Conservation (phyloP, 2,113 vertebrate species). For the Coregonus clupeaformis region DNA sequence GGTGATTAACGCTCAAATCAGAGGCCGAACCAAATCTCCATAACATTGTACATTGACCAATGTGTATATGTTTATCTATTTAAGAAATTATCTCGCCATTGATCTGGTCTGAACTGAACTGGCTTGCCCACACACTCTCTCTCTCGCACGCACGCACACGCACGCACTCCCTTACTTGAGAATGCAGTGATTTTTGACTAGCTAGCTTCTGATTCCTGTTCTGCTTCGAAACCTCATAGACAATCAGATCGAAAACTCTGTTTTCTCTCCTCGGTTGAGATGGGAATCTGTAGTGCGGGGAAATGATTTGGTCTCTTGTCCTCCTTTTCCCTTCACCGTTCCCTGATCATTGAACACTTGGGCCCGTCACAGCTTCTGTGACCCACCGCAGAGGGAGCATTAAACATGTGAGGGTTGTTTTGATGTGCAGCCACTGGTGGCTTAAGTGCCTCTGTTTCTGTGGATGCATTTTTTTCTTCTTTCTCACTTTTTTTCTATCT, state of each 20-base stretch:
- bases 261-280: slow-evolving; percentile 2
- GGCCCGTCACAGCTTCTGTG: not conserved
- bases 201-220: not conserved
- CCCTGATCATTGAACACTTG: not conserved
- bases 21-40: not conserved
- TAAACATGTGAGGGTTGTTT: slow-evolving; percentile 2
- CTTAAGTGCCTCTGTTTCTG: not conserved
- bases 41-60: too few relatives aligned
- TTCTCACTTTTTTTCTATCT: not conserved
- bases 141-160: not conserved
- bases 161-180: not conserved
- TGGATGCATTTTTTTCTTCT: not conserved
- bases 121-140: not conserved
- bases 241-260: not conserved
- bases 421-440: not conserved
- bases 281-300: slow-evolving; percentile 1
- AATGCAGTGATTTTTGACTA: not conserved
- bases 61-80: too few relatives aligned
- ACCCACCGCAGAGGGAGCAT: not conserved
- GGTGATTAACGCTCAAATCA: not conserved
- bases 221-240: slow-evolving; percentile 7
- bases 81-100: too few relatives aligned
- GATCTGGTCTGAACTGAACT: not conserved
- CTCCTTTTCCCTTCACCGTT: not conserved
- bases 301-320: not conserved